Percentiles rank a stretch among this genome's conserved stretches.
Conservation (phyloP, 2,888 invertebrate species). For the Aporophyla nigra region DNA sequence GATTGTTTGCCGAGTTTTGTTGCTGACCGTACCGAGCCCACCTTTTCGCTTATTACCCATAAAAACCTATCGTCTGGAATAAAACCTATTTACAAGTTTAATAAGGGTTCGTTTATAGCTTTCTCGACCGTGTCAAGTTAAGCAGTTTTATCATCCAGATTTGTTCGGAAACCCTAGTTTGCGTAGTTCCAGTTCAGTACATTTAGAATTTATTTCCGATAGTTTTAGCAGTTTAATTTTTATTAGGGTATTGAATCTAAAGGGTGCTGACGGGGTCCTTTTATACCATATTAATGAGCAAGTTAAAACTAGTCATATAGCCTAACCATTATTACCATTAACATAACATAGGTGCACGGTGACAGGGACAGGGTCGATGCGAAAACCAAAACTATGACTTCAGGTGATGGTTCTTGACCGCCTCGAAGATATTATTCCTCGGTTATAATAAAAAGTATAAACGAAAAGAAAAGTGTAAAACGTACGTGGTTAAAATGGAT, state of each 20-base stretch:
- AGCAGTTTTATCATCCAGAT: slow-evolving; percentile 10
- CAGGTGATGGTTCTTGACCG: no score
- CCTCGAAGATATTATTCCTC: no score
- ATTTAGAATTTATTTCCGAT: not conserved
- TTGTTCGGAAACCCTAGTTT: slow-evolving; percentile 3
- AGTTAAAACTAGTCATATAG: not conserved
- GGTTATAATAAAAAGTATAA: no score
- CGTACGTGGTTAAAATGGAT: no score
- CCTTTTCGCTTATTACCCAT: slow-evolving; percentile 7
- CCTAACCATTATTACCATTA: not conserved
- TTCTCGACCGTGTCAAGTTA: not conserved
- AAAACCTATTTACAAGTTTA: slow-evolving; percentile 25
- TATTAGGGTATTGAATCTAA: not conserved
- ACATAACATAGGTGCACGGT: no score
- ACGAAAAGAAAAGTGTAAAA: no score
- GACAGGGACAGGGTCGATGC: no score
- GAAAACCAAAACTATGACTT: no score
- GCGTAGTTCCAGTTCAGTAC: not conserved
- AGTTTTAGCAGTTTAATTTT: not conserved
- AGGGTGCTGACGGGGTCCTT: not conserved
- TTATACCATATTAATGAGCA: not conserved
- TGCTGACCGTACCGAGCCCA: not conserved
- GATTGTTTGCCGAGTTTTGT: not conserved
- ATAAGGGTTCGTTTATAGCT: slow-evolving; percentile 1
- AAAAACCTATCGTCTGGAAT: slow-evolving; percentile 19